phyloP scores from a whole-genome alignment of 2,797 vertebrate species.

The Schizopygopsis pylzovi region DNA sequence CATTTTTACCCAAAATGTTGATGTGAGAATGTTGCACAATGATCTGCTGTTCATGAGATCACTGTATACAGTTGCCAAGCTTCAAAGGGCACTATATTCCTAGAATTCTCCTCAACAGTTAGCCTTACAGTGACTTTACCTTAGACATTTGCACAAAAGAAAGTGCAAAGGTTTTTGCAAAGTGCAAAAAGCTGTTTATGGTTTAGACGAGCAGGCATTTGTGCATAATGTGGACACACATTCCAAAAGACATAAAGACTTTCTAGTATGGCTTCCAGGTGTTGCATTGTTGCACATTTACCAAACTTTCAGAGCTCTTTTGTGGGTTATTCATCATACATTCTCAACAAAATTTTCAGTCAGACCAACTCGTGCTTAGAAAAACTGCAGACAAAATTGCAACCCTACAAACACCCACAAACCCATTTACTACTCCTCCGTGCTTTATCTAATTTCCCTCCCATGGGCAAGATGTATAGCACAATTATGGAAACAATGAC shows the following conservation, averaged over 20 bases:
- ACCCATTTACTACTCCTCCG: conserved; percentile 65
- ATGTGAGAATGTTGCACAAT: conserved; percentile 18
- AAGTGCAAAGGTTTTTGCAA: conserved; percentile 4
- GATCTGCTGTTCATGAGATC: conserved; percentile 23
- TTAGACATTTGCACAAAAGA: conserved; percentile 22
- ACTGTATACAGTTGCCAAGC: conserved; percentile 25
- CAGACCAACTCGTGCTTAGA: conserved; percentile 63
- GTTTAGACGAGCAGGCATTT: not conserved
- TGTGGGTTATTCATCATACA: conserved; percentile 3
- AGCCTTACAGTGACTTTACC: conserved; percentile 29
- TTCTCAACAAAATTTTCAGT: conserved; percentile 49
- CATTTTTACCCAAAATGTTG: conserved; percentile 45
- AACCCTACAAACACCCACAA: conserved; percentile 61
- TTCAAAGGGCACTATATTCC: conserved; percentile 45
- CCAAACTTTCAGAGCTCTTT: conserved; percentile 18
- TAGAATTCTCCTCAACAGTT: conserved; percentile 30
- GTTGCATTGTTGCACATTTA: conserved; percentile 25
- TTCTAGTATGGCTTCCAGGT: conserved; percentile 35
- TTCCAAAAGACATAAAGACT: conserved; percentile 6
- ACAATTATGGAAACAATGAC: conserved; percentile 58
- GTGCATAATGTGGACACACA: not conserved
- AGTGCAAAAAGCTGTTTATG: not conserved
- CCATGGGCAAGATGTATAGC: conserved; percentile 60
- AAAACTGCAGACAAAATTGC: conserved; percentile 66
- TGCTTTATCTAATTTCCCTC: conserved; percentile 58